These are phyloP conservation scores for Alcedo quadribrachys DNA, from an alignment of 2,797 vertebrate genomes.

Conservation along the genomic window DNA sequence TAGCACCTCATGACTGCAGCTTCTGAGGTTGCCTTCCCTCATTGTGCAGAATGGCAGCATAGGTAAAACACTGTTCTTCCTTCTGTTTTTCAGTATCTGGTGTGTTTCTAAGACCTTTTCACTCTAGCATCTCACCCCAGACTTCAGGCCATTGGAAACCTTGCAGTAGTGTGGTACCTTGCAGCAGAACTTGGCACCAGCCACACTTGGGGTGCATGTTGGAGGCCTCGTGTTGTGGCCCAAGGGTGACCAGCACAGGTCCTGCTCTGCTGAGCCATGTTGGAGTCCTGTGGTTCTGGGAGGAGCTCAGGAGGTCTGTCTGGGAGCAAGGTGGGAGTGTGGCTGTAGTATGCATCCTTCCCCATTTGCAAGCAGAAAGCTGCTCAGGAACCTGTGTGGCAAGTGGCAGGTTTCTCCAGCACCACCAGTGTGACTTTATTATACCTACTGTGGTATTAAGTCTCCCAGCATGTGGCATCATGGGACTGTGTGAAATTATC, in stretches of 20 bases:
- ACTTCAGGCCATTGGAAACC: neutral
- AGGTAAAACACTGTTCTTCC: neutral
- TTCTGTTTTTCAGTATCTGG: neutral
- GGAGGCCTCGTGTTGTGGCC: neutral
- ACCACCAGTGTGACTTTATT: neutral
- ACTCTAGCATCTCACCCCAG: neutral
- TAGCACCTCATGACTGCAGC: neutral
- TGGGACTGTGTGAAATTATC: neutral
- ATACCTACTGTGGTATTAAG: neutral
- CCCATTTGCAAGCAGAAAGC: neutral
- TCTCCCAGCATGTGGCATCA: neutral
- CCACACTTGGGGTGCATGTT: rapidly evolving
- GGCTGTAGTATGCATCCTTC: neutral
- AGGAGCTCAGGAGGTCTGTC: neutral
- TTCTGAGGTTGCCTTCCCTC: neutral
- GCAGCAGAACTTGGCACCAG: neutral
- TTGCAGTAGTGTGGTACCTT: neutral
- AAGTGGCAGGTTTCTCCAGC: conserved; percentile 28
- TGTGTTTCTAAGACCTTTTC: neutral
- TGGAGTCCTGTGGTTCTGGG: neutral
- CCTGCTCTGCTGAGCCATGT: neutral
- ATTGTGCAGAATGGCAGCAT: neutral
- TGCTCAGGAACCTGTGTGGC: neutral
- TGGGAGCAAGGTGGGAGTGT: rapidly evolving
- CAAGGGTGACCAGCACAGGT: neutral